Evolutionary conservation across 30 jellyfish, hydroid and myxozoan species (phyloP).

Genomic region (Cassiopea andromeda): DNA sequence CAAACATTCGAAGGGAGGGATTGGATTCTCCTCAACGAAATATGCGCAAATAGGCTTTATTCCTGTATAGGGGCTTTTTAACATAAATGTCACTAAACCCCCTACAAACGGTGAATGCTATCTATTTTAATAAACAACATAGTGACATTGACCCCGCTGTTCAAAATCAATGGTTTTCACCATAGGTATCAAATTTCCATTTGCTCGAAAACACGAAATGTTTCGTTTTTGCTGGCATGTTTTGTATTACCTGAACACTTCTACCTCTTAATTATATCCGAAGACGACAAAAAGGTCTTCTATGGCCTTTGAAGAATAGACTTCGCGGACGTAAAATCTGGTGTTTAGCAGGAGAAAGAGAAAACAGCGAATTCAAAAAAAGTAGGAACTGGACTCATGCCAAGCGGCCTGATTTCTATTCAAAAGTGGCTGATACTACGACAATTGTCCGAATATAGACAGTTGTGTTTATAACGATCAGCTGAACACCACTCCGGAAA

Average conservation of each 20-base stretch:
- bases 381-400: conserved; percentile 9
- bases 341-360: no score
- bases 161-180: background rate
- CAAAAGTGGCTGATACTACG: conserved; percentile 13
- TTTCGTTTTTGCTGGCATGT: background rate
- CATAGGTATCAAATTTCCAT: conserved; percentile 1
- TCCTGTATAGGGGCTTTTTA: no score
- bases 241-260: background rate
- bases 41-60: no score
- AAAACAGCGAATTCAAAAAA: background rate
- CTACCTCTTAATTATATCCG: background rate
- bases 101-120: background rate
- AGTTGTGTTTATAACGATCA: conserved; percentile 66
- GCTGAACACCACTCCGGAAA: conserved; percentile 59
- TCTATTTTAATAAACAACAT: background rate
- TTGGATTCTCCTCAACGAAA: no score
- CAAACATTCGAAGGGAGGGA: no score
- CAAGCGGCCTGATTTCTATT: conserved; percentile 32
- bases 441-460: conserved; percentile 46
- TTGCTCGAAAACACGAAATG: background rate
- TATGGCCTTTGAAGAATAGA: background rate
- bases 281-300: background rate
- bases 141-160: background rate
- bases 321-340: background rate
- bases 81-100: no score